Percentiles rank a stretch among this genome's conserved stretches.
Evolutionary conservation across 2,113 vertebrate species (phyloP).

Genomic region (Strigops habroptila): DNA sequence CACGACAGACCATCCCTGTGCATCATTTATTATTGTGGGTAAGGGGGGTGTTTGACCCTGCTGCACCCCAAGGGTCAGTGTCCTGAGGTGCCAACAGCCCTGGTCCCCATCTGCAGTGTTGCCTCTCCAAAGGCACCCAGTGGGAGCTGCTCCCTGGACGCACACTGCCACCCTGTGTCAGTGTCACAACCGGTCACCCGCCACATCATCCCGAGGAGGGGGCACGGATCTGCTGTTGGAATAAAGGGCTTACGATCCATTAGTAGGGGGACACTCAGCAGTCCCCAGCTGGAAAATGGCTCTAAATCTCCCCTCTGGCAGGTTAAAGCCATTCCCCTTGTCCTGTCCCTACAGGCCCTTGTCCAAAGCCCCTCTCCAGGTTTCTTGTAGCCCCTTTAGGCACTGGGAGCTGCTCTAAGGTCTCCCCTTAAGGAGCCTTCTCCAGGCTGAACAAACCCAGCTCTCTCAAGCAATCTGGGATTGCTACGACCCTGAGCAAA

Average conservation of each 20-base stretch:
- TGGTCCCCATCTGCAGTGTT: background rate
- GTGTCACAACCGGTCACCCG: background rate
- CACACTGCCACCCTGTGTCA: background rate
- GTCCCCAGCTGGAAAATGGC: background rate
- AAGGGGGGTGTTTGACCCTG: background rate
- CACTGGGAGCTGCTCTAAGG: background rate
- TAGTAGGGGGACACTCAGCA: background rate
- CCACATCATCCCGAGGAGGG: background rate
- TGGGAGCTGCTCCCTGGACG: background rate
- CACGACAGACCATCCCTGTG: background rate
- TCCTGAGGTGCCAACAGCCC: background rate
- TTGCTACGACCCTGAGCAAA: background rate
- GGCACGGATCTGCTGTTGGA: background rate
- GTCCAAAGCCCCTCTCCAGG: background rate
- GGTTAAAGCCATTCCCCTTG: background rate
- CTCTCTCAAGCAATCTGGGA: too few species aligned
- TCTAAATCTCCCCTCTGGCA: background rate
- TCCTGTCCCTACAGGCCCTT: background rate
- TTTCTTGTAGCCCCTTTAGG: background rate
- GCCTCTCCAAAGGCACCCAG: too few species aligned
- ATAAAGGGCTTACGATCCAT: background rate
- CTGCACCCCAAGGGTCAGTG: background rate
- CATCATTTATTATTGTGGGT: accelerated
- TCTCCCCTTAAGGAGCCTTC: background rate
- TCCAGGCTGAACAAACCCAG: too few species aligned